Evolutionary conservation across 2,113 vertebrate genomes (phyloP).

Genomic region (Peromyscus maniculatus): DNA sequence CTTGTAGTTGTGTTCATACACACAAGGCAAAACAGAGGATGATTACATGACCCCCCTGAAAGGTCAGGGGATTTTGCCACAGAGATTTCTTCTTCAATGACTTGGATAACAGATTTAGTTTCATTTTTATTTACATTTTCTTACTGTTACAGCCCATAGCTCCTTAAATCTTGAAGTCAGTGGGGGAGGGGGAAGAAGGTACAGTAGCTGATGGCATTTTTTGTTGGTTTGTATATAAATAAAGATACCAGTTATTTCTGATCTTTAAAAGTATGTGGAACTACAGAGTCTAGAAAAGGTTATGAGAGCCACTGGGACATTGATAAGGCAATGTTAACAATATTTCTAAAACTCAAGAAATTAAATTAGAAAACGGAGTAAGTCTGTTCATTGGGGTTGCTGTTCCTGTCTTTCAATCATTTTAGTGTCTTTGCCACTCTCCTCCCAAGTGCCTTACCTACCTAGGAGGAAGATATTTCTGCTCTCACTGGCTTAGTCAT

Average conservation of each 20-base stretch:
- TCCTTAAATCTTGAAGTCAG: background rate
- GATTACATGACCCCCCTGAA: background rate
- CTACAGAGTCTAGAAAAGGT: background rate
- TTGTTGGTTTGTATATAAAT: background rate
- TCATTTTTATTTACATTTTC: constrained; percentile 19
- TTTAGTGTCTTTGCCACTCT: background rate
- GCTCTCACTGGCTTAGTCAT: background rate
- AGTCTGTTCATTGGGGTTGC: background rate
- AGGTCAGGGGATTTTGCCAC: background rate
- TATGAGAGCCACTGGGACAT: background rate
- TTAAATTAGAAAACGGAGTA: background rate
- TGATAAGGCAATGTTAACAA: background rate
- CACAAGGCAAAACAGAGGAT: background rate
- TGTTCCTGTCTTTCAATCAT: background rate
- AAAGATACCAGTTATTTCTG: background rate
- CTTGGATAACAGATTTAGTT: background rate
- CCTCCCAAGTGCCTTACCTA: background rate
- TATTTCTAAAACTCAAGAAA: constrained; percentile 38
- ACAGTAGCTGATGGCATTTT: background rate
- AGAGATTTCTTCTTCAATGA: constrained; percentile 57
- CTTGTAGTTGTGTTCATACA: background rate
- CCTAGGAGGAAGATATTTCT: background rate
- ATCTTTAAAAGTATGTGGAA: background rate
- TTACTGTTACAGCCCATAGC: background rate
- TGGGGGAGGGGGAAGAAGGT: background rate